phyloP scores from a whole-genome alignment of 2,888 invertebrate genomes.

The Agriopis marginaria region DNA sequence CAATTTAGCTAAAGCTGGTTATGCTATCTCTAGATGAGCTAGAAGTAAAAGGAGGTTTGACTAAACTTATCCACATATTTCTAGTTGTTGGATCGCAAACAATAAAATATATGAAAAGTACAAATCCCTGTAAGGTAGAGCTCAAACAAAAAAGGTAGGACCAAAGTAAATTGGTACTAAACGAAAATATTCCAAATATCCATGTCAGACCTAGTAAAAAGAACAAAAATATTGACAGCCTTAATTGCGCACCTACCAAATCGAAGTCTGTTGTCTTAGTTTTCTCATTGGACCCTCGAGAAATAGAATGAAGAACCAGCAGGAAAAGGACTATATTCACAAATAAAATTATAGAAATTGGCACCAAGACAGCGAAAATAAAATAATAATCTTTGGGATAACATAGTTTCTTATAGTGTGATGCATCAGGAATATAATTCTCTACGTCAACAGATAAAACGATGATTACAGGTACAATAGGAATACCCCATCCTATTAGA shows the following conservation, averaged over 20 bases:
- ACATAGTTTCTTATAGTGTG: constrained; percentile 71
- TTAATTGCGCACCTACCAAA: constrained; percentile 80
- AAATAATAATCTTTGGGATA: constrained; percentile 84
- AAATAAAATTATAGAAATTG: constrained; percentile 81
- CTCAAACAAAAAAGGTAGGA: constrained; percentile 88
- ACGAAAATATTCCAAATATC: constrained; percentile 87
- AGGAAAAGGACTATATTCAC: constrained; percentile 85
- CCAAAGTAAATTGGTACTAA: constrained; percentile 80
- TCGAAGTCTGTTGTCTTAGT: constrained; percentile 73
- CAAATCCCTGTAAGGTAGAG: constrained; percentile 87
- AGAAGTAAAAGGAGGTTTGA: constrained; percentile 67
- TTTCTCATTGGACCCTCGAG: constrained; percentile 81
- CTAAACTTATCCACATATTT: constrained; percentile 80
- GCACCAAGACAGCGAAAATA: constrained; percentile 81
- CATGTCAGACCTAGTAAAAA: constrained; percentile 87
- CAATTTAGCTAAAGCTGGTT: constrained; percentile 53
- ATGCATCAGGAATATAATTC: constrained; percentile 74
- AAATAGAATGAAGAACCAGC: constrained; percentile 83
- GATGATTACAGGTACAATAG: constrained; percentile 82
- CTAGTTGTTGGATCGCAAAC: constrained; percentile 84
- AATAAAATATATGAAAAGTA: constrained; percentile 87
- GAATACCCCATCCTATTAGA: constrained; percentile 88
- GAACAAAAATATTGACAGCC: constrained; percentile 86
- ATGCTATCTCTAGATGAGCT: constrained; percentile 69
- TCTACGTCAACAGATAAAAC: constrained; percentile 76